A percentile compares a stretch with the other conserved stretches of the same genome.
Evolutionary conservation across 2,888 invertebrate species (phyloP).

Genomic region (Hermodice carunculata): DNA sequence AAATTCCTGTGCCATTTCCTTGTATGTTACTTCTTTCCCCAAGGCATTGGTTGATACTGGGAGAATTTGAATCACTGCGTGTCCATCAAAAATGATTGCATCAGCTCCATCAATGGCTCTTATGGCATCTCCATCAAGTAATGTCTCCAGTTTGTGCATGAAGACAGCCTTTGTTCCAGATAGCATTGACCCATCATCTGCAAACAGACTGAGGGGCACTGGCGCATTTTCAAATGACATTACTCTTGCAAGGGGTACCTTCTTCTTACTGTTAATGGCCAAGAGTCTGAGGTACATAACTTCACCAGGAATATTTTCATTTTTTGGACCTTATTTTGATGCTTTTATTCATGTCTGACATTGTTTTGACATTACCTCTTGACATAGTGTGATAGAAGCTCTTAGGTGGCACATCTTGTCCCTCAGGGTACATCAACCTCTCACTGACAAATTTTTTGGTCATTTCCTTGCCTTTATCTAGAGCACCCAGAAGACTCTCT

Average conservation of each 20-base stretch:
- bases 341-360: background rate
- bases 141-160: conserved; percentile 1
- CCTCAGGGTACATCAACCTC: too few species aligned
- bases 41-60: background rate
- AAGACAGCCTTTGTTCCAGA: background rate
- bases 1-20: conserved; percentile 5
- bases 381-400: conserved; percentile 5
- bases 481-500: background rate
- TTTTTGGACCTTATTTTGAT: background rate
- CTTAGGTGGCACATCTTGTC: background rate
- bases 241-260: background rate
- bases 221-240: conserved; percentile 8
- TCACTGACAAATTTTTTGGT: background rate
- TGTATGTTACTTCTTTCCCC: background rate
- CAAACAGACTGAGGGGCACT: conserved; percentile 1
- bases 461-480: background rate
- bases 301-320: background rate
- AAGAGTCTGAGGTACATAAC: background rate
- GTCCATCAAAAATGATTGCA: conserved; percentile 3
- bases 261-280: background rate
- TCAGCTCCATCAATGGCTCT: too few species aligned
- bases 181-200: background rate
- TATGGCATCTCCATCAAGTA: too few species aligned
- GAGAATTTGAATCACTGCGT: background rate
- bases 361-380: background rate